Base-by-base conservation (phyloP, 2,113 vertebrate species). In the Protobothrops flavoviridis region DNA sequence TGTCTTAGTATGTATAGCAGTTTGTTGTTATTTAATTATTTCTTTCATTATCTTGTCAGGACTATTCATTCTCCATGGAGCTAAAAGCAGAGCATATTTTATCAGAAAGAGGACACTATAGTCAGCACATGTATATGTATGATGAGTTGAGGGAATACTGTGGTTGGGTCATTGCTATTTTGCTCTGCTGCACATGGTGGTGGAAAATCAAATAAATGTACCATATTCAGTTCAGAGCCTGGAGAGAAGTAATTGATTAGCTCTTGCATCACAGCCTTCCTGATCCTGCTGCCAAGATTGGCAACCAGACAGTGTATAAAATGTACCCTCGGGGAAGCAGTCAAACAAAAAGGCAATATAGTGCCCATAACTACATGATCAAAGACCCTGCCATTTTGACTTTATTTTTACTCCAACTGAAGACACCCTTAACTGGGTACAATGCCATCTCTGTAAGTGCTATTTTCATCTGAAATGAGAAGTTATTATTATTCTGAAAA, bases 211-310 rank as follows among this genome's bases (percentile, higher is more conserved):
- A 95, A 95, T 93, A 94, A 95, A 93, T 95, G 93, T 43, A 53
- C 56, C 5, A 61, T 21, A 94, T 95, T 96, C 94, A 94, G n/a
- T 55, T 94, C 92, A 93, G 92, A 94, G 94, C 95, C 95, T 92
- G 69, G 87, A 61, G 94, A 95, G 93, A 97, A 96, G 94, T 94
- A 94, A 94, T 45, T 91, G 81, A 85, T 91, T 93, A 92, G 93
- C 92, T 94, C 55, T 94, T 91, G 94, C 94, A 95, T 94, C 86
- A 96, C 93, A 96, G 94, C 86, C 96, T 87, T 50, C 91, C 96
- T 96, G 94, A 94, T 92, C 33, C 92, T 95, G n/a, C 56, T 74
- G 88, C 26, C 3, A 94, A 89, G 89, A 87, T 94, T 94, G 92
- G 94, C 91, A 97, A 90, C 81, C 92, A 94, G 94, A 94, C 91